A percentile compares a stretch with the other conserved stretches of the same genome.
These are phyloP conservation scores for Anorthoa munda DNA, from an alignment of 2,888 invertebrate genomes.

Conservation along the genomic window DNA sequence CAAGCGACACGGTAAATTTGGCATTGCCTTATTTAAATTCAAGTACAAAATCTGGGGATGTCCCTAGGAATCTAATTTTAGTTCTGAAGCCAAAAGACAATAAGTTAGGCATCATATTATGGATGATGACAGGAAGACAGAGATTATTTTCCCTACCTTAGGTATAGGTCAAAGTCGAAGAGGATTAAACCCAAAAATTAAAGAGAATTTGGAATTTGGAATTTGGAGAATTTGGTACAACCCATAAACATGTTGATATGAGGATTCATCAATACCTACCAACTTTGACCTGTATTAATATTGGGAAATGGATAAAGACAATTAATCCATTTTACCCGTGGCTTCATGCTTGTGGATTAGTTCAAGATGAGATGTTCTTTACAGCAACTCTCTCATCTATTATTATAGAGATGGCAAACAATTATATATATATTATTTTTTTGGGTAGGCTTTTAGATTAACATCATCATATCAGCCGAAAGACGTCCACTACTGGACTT, in stretches of 20 bases:
- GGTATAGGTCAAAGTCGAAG: background rate
- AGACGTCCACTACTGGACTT: no score
- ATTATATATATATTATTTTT: no score
- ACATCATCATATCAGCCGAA: no score
- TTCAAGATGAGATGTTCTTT: no score
- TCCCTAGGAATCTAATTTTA: background rate
- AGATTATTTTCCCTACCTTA: background rate
- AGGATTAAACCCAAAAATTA: no score
- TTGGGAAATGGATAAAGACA: no score
- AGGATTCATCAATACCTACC: background rate
- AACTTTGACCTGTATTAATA: background rate
- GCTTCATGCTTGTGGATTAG: no score
- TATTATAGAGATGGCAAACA: no score
- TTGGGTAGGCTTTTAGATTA: background rate
- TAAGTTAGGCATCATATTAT: background rate
- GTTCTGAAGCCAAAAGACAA: background rate
- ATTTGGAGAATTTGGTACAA: background rate
- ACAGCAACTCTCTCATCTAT: no score
- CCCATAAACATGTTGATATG: background rate
- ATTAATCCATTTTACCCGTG: background rate
- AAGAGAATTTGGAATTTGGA: no score
- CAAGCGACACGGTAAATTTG: background rate
- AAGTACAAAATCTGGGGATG: background rate
- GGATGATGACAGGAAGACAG: background rate
- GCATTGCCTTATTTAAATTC: background rate